Evolutionary conservation across 1,140 invertebrate genomes (phyloP).

Genomic region (Medauroidea extradentata): DNA sequence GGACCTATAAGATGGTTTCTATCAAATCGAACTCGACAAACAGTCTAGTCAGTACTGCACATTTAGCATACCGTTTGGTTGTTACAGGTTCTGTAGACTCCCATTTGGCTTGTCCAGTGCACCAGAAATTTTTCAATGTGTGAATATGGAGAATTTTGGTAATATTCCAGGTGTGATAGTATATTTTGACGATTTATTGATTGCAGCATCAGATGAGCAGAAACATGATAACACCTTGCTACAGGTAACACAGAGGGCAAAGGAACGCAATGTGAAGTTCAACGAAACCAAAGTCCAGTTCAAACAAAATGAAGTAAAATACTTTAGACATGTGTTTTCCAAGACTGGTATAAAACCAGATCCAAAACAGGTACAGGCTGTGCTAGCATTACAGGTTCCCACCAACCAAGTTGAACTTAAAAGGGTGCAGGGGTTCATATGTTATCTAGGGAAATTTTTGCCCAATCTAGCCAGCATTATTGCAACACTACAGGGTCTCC

Average conservation of each 20-base stretch:
- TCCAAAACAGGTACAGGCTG: constrained; percentile 33
- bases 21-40: constrained; percentile 17
- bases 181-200: constrained; percentile 39
- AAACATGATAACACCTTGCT: constrained; percentile 30
- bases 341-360: constrained; percentile 29
- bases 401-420: constrained; percentile 23
- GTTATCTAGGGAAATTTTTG: constrained; percentile 38
- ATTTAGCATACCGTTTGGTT: constrained; percentile 27
- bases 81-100: constrained; percentile 32
- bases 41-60: constrained; percentile 12
- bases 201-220: constrained; percentile 22
- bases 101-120: constrained; percentile 35
- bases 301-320: constrained; percentile 21
- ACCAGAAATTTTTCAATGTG: constrained; percentile 35
- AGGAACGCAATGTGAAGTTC: constrained; percentile 30
- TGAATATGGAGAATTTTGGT: constrained; percentile 28
- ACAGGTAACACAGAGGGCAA: constrained; percentile 26
- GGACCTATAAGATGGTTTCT: constrained; percentile 23
- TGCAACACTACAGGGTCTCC: too few species aligned
- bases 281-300: constrained; percentile 36
- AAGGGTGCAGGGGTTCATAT: constrained; percentile 31
- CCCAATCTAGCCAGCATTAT: background rate
- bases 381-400: constrained; percentile 25
- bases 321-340: constrained; percentile 36
- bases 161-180: constrained; percentile 33